Evolutionary conservation across 2,113 vertebrate genomes (phyloP).

Genomic region (Mola mola): DNA sequence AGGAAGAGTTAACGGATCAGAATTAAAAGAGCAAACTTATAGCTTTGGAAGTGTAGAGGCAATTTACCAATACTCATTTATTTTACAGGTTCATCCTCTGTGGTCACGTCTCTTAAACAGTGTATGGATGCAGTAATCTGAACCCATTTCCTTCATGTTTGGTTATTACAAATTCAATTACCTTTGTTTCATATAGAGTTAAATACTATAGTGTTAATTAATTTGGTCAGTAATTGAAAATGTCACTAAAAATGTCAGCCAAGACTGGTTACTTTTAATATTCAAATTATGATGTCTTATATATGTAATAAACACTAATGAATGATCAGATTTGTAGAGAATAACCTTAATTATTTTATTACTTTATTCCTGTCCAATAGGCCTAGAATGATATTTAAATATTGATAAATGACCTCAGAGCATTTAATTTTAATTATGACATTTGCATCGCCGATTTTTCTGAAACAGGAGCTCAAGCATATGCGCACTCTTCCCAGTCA

Average conservation of each 20-base stretch:
- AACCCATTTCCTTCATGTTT: slow-evolving; percentile 35
- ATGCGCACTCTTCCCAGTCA: slow-evolving; percentile 11
- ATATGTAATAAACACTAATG: slow-evolving; percentile 25
- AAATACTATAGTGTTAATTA: no score
- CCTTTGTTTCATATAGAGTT: background rate
- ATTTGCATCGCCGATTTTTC: slow-evolving; percentile 1
- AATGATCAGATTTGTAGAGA: slow-evolving; percentile 10
- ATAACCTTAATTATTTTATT: slow-evolving; percentile 29
- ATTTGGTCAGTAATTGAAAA: slow-evolving; percentile 13
- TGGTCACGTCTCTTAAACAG: background rate
- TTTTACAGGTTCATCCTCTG: no score
- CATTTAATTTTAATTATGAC: slow-evolving; percentile 6
- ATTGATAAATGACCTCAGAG: slow-evolving; percentile 20
- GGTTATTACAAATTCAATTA: slow-evolving; percentile 1
- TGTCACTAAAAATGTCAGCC: slow-evolving; percentile 15
- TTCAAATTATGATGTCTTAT: slow-evolving; percentile 6
- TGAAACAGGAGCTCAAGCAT: background rate
- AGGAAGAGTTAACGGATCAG: no score
- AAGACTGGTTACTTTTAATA: slow-evolving; percentile 28
- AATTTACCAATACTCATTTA: no score
- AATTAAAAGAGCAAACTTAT: no score
- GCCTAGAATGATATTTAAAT: slow-evolving; percentile 30
- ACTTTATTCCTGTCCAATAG: slow-evolving; percentile 34
- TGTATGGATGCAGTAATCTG: slow-evolving; percentile 8
- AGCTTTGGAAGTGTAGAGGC: no score